These are phyloP conservation scores for Gambusia holbrooki DNA, from an alignment of 2,113 vertebrate genomes.

Conservation along the genomic window DNA sequence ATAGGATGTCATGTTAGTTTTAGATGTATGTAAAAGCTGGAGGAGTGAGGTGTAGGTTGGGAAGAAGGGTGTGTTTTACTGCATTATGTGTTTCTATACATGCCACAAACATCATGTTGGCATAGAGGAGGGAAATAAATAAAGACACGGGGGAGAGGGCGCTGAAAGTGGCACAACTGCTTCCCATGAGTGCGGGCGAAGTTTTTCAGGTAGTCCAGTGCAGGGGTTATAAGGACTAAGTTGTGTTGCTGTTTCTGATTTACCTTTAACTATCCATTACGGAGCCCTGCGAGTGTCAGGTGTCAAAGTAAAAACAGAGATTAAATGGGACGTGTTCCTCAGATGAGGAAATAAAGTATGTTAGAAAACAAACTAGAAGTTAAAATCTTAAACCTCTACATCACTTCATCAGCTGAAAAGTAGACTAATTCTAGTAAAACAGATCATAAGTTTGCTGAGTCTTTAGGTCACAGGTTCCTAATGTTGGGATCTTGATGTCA, in stretches of 20 bases:
- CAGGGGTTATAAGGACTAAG: constrained; percentile 34
- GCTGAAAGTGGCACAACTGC: constrained; percentile 39
- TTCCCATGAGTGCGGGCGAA: constrained; percentile 17
- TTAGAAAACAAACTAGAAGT: too few species aligned
- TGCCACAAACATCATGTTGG: constrained; percentile 48
- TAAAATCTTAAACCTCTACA: too few species aligned
- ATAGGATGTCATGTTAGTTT: constrained; percentile 62
- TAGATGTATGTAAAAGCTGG: constrained; percentile 23
- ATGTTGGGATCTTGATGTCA: not conserved
- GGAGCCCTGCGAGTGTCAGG: not conserved
- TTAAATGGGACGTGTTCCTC: not conserved
- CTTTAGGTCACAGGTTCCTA: not conserved
- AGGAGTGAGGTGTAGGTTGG: constrained; percentile 66
- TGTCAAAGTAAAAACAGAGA: not conserved
- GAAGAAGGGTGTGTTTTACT: constrained; percentile 65
- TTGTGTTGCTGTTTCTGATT: not conserved
- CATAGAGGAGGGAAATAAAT: constrained; percentile 76
- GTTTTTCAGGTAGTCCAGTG: constrained; percentile 36
- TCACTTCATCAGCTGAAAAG: too few species aligned
- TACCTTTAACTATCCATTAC: not conserved
- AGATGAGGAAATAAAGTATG: not conserved
- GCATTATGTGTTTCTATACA: constrained; percentile 72
- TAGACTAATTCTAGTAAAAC: too few species aligned
- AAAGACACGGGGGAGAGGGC: constrained; percentile 55
- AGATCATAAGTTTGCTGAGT: not conserved